Conservation (phyloP, 2,888 invertebrate species). For the Drosophila subsilvestris region DNA sequence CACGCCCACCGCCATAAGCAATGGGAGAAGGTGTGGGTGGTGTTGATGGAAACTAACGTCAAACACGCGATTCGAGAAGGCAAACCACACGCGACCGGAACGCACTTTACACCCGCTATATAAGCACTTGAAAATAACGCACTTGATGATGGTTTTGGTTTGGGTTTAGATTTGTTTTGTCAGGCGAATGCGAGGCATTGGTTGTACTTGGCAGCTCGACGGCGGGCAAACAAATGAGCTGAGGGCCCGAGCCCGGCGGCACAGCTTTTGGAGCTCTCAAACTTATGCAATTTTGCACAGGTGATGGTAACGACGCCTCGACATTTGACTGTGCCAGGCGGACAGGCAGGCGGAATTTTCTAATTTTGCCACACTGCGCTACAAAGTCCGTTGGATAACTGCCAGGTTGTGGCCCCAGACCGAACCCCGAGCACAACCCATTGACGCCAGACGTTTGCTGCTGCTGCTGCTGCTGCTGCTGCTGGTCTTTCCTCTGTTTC, state of each 20-base stretch:
- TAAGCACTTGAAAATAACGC: conserved; percentile 41
- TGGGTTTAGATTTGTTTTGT: background rate
- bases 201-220: conserved; percentile 31
- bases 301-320: conserved; percentile 58
- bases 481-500: conserved; percentile 19
- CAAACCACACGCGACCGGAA: conserved; percentile 75
- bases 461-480: conserved; percentile 13
- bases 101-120: conserved; percentile 53
- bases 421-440: conserved; percentile 34
- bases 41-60: conserved; percentile 37
- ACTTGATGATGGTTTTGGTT: conserved; percentile 34
- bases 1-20: conserved; percentile 66
- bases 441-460: conserved; percentile 42
- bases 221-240: conserved; percentile 70
- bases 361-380: conserved; percentile 57
- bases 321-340: conserved; percentile 74
- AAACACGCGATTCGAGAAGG: conserved; percentile 60
- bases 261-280: conserved; percentile 46
- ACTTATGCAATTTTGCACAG: conserved; percentile 73
- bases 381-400: conserved; percentile 69
- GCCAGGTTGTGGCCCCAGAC: conserved; percentile 62
- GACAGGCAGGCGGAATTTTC: conserved; percentile 55
- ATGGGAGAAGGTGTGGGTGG: conserved; percentile 12
- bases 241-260: conserved; percentile 36
- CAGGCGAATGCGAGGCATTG: background rate